Conservation (phyloP, 2,888 invertebrate genomes). For the Capitulum mitella region DNA sequence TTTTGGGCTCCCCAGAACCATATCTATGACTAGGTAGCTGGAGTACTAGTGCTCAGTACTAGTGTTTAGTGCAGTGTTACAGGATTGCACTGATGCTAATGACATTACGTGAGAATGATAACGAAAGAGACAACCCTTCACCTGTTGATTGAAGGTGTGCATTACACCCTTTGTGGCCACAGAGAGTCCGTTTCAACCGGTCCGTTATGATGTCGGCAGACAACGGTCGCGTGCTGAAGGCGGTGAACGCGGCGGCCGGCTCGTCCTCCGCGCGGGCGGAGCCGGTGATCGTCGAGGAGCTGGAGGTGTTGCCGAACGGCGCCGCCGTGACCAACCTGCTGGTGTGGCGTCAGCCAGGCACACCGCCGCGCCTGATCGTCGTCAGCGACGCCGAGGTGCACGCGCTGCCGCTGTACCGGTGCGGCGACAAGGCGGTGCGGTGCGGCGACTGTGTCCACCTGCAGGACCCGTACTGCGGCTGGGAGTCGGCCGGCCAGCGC, state of each 20-base stretch:
- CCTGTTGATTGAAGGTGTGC: background rate
- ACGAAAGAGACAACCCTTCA: background rate
- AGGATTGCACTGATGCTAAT: no score
- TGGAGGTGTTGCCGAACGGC: background rate
- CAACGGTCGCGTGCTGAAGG: conserved; percentile 84
- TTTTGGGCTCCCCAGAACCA: no score
- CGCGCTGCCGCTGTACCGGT: conserved; percentile 34
- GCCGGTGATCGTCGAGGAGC: conserved; percentile 46
- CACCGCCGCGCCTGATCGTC: background rate
- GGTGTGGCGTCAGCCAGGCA: background rate
- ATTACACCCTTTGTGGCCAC: no score
- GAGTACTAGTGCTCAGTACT: no score
- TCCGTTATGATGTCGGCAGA: conserved; percentile 41
- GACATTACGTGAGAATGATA: no score
- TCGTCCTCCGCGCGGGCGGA: conserved; percentile 91
- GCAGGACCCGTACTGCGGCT: conserved; percentile 97
- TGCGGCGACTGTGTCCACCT: conserved; percentile 87
- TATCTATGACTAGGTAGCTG: no score
- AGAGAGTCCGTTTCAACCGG: background rate
- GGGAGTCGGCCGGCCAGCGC: conserved; percentile 54
- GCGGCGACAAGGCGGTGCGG: conserved; percentile 27
- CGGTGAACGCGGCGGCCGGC: conserved; percentile 66
- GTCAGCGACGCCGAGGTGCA: conserved; percentile 32
- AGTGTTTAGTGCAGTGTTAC: no score
- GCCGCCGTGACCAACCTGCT: background rate